Evolutionary conservation across 1,140 invertebrate genomes (phyloP), one percentile per base, ranked within the genome.

Genomic region (Brachystomella parvula): DNA sequence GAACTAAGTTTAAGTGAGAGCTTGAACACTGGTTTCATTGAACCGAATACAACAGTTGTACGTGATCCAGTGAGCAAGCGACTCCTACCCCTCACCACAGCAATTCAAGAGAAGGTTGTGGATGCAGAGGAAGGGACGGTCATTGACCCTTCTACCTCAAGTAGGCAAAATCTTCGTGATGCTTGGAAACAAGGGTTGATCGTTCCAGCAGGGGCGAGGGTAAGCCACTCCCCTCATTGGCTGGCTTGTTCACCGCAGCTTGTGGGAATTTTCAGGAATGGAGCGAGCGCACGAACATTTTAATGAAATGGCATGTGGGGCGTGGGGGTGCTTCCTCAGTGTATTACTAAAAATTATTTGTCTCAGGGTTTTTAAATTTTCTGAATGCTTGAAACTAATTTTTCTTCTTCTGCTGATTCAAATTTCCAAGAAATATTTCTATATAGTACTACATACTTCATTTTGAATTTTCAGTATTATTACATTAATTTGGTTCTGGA

Each of bases 181-280:
- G 94, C 94, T 73, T 82, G 86, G 76, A 87, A 93, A 76, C 86
- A 86, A 78, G 90, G 92, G 75, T 87, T 88, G 79, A 85, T 94
- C 71, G 83, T 94, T 79, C 85, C 91, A 76, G 90, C 90, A 77
- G 88, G 91, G 84, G 88, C 89, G 76, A 85, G 90, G 89, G 92
- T 94, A 85, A 93, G 90, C 30, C 44, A 57, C 60, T 30, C 39
- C 17, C 1, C 1, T 21, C 15, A 47, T 47, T 47, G 15, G 44
- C 15, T 15, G 44, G 44, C 44, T 47, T 15, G 15, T 47, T 47
- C 44, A 47, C 44, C 21, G 44, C 44, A 15, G 44, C 44, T 47
- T n/a, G n/a, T n/a, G n/a, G n/a, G n/a, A n/a, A n/a, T n/a, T n/a
- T n/a, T n/a, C n/a, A n/a, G n/a, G n/a, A n/a, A n/a, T n/a, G n/a